phyloP scores from a whole-genome alignment of 2,888 invertebrate genomes.

The Lithophane ornitopus region DNA sequence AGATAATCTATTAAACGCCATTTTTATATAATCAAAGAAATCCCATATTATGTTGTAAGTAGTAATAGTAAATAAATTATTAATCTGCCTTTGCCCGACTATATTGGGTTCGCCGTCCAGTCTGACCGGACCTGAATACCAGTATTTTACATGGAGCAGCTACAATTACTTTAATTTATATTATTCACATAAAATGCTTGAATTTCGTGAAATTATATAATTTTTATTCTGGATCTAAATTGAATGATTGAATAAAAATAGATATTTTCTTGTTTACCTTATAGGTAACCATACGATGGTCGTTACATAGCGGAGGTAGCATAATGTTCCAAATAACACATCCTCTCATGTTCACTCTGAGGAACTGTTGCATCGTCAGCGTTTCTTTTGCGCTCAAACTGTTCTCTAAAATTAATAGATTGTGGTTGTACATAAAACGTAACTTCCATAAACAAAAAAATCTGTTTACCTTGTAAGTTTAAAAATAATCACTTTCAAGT shows the following conservation, averaged over 20 bases:
- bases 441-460: not conserved
- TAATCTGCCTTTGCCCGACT: too few species aligned
- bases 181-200: not conserved
- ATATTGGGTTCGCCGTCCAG: too few species aligned
- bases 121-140: too few species aligned
- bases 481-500: not conserved
- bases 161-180: not conserved
- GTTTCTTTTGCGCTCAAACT: conserved; percentile 44
- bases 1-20: not conserved
- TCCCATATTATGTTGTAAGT: too few species aligned
- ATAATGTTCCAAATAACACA: conserved; percentile 89
- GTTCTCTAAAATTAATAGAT: conserved; percentile 44
- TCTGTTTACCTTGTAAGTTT: too few species aligned
- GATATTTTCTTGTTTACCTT: conserved; percentile 86
- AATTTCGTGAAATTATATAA: not conserved
- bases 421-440: not conserved
- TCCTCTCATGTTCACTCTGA: conserved; percentile 83
- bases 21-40: too few species aligned
- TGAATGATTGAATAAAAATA: not conserved
- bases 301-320: conserved; percentile 87
- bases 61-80: too few species aligned
- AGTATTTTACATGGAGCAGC: too few species aligned
- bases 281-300: conserved; percentile 90
- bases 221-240: too few species aligned
- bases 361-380: conserved; percentile 82